Evolutionary conservation across 64 coral and sea anemone genomes (phyloP).

Genomic region (Acropora yongei): DNA sequence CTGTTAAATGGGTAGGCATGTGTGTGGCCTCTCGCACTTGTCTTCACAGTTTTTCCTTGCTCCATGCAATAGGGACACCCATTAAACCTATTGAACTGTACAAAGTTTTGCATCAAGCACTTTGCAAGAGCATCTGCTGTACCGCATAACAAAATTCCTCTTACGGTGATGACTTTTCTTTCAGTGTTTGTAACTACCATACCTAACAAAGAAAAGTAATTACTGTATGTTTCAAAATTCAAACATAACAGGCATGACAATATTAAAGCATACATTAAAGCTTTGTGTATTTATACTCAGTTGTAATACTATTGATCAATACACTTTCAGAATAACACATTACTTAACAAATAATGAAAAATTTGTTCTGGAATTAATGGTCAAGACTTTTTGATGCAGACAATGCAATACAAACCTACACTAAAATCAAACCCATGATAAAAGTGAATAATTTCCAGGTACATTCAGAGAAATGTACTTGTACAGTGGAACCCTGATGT

Average conservation of each 20-base stretch:
- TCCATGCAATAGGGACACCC: constrained; percentile 45
- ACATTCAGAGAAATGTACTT: not conserved
- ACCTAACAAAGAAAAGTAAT: no score
- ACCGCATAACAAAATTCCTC: constrained; percentile 49
- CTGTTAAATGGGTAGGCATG: constrained; percentile 36
- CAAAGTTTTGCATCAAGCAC: constrained; percentile 32
- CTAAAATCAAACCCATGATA: not conserved
- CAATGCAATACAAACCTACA: not conserved
- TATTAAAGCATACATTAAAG: not conserved
- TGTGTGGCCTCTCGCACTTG: not conserved
- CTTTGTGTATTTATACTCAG: not conserved
- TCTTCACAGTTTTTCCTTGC: constrained; percentile 20
- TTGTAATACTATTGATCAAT: not conserved
- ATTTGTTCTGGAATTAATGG: not conserved
- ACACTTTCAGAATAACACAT: not conserved
- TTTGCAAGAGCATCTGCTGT: constrained; percentile 55
- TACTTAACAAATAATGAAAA: not conserved
- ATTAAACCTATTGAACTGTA: not conserved
- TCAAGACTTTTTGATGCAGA: not conserved
- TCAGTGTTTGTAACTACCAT: not conserved
- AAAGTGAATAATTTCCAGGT: not conserved
- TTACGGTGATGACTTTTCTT: not conserved
- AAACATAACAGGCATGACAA: no score
- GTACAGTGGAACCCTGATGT: not conserved
- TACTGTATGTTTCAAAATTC: no score